Conservation (phyloP, 2,888 invertebrate genomes). For the Orthosia cruda region DNA sequence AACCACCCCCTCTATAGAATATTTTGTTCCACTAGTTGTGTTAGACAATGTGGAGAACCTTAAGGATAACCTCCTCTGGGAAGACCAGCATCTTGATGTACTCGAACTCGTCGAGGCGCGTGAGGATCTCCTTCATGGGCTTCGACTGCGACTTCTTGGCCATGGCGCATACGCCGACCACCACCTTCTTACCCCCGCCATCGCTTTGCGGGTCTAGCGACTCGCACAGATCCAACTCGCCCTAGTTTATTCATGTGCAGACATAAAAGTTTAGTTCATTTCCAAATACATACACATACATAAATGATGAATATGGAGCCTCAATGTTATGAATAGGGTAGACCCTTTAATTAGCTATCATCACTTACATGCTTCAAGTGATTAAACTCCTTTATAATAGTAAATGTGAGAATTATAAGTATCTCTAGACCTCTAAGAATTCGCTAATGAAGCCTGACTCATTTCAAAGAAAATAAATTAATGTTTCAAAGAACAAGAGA, state of each 20-base stretch:
- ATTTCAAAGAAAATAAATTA: conserved; percentile 39
- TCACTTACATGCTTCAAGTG: conserved; percentile 7
- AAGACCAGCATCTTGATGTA: conserved; percentile 99
- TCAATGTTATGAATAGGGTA: background rate
- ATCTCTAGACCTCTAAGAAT: conserved; percentile 23
- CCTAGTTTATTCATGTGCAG: conserved; percentile 85
- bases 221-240: conserved; percentile 95
- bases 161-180: conserved; percentile 99
- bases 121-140: conserved; percentile 99
- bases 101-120: conserved; percentile 98
- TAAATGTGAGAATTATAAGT: conserved; percentile 1
- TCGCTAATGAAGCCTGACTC: background rate
- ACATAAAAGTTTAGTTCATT: conserved; percentile 23
- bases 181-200: conserved; percentile 96
- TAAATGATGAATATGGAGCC: conserved; percentile 4
- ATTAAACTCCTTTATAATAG: background rate
- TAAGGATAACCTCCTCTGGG: conserved; percentile 98
- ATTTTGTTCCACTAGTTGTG: conserved; percentile 89
- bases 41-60: conserved; percentile 93
- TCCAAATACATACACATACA: background rate
- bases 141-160: conserved; percentile 99
- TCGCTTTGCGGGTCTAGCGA: conserved; percentile 92
- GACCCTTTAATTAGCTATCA: background rate
- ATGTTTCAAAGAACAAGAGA: conserved; percentile 35
- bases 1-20: conserved; percentile 56